phyloP scores from a whole-genome alignment of 2,888 invertebrate species.

The Emmelina monodactyla region DNA sequence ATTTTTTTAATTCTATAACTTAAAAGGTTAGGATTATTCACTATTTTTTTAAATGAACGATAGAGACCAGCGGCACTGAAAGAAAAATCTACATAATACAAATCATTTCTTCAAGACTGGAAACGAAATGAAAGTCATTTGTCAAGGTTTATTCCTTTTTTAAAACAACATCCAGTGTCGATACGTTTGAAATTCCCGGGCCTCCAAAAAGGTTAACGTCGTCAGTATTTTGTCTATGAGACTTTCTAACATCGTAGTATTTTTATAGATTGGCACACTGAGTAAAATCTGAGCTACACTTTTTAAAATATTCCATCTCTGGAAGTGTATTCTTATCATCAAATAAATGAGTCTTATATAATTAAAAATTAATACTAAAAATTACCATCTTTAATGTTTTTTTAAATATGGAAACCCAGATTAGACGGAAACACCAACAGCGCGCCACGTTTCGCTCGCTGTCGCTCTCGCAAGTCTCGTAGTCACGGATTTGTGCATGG shows the following conservation, averaged over 20 bases:
- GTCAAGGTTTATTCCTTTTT: slow-evolving; percentile 38
- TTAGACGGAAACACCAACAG: slow-evolving; percentile 35
- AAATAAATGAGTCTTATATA: too few relatives aligned
- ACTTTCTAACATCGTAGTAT: too few relatives aligned
- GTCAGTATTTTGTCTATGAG: too few relatives aligned
- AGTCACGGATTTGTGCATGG: slow-evolving; percentile 23
- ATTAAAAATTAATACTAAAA: too few relatives aligned
- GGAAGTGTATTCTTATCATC: too few relatives aligned
- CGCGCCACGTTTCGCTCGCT: slow-evolving; percentile 58
- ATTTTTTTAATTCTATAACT: slow-evolving; percentile 50
- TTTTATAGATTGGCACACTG: too few relatives aligned
- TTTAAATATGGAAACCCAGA: neutral
- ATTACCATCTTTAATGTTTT: too few relatives aligned
- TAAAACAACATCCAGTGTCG: slow-evolving; percentile 20
- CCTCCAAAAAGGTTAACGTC: neutral
- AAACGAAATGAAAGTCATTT: slow-evolving; percentile 34
- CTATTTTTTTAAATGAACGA: slow-evolving; percentile 53
- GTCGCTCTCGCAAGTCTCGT: slow-evolving; percentile 12
- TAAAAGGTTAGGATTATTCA: slow-evolving; percentile 40
- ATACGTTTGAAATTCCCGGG: neutral
- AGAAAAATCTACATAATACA: slow-evolving; percentile 57
- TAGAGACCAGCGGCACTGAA: slow-evolving; percentile 38
- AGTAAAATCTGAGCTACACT: too few relatives aligned
- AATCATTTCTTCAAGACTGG: slow-evolving; percentile 34
- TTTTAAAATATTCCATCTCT: too few relatives aligned